A percentile compares a stretch with the other conserved stretches of the same genome.
Conservation (phyloP, 2,113 vertebrate species). For the Aspiorhynchus laticeps region DNA sequence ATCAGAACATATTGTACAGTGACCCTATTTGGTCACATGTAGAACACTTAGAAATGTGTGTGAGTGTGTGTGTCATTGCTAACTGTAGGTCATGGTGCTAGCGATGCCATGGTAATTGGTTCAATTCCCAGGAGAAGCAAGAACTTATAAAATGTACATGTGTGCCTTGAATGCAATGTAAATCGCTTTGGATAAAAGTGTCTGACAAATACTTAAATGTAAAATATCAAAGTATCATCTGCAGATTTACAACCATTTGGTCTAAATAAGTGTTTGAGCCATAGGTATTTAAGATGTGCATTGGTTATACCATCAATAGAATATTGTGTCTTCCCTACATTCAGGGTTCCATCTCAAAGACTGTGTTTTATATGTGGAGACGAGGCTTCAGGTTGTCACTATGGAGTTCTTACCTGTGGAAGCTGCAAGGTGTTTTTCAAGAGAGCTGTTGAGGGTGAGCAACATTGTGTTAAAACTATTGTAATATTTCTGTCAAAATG, state of each 20-base stretch:
- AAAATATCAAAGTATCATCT: too few species aligned
- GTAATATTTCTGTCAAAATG: background rate
- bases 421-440: conserved; percentile 99
- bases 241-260: background rate
- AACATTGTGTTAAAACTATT: background rate
- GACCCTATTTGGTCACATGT: background rate
- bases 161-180: background rate
- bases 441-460: conserved; percentile 95
- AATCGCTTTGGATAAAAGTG: background rate
- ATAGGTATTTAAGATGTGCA: background rate
- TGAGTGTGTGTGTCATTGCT: background rate
- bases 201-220: background rate
- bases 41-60: background rate
- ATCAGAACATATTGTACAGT: conserved; percentile 5
- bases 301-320: background rate
- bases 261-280: too few species aligned
- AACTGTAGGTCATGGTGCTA: background rate
- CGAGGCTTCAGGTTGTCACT: conserved; percentile 97
- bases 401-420: conserved; percentile 95
- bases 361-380: conserved; percentile 93
- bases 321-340: conserved; percentile 45
- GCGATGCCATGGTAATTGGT: background rate
- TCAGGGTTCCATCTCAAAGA: conserved; percentile 88
- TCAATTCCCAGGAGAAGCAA: background rate
- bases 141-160: background rate